Evolutionary conservation across 2,888 invertebrate species (phyloP), one percentile per base, ranked within the genome.

Genomic region (Ophraella communa): DNA sequence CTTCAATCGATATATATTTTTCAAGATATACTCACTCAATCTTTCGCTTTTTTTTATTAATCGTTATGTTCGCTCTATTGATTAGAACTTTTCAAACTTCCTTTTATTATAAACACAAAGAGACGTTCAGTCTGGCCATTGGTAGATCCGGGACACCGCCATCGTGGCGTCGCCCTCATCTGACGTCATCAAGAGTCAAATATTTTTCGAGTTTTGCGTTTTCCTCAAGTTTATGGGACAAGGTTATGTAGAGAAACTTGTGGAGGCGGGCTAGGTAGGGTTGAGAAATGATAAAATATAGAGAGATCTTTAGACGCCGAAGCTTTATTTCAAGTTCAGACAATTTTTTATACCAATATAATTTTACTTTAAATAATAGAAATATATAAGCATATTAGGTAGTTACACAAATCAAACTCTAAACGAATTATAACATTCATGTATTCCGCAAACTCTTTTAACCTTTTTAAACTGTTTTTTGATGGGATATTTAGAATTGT

Each of bases 51-150:
- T 2, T 27, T 27, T 10, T 7, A 27, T n/a, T n/a, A n/a, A n/a
- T 10, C 17, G 21, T 21, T 7, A 21, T 45, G 21, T 21, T n/a
- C 21, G 47, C n/a, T 47, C n/a, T 47, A 47, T 47, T 47, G 47
- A 47, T 47, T 23, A 47, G n/a, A 11, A n/a, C 4, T 21, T n/a
- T 47, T 21, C n/a, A 7, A n/a, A 47, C 11, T 47, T 47, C 7
- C 47, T 45, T 45, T 11, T 21, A 21, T 45, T 10, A n/a, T 14
- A 23, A 47, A 23, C 47, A 23, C 47, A 21, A 20, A 49, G 49
- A 51, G 49, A 10, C 49, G 49, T 27, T 51, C 49, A 2, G 49
- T 51, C 49, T 51, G 24, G 49, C 49, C 49, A 21, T 49, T 21
- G 7, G 14, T 14, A 24, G 10, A 24, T 21, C 24, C 11, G 49